A percentile compares a stretch with the other conserved stretches of the same genome.
Conservation (phyloP, 2,113 vertebrate species). For the Chrysochloris asiatica region DNA sequence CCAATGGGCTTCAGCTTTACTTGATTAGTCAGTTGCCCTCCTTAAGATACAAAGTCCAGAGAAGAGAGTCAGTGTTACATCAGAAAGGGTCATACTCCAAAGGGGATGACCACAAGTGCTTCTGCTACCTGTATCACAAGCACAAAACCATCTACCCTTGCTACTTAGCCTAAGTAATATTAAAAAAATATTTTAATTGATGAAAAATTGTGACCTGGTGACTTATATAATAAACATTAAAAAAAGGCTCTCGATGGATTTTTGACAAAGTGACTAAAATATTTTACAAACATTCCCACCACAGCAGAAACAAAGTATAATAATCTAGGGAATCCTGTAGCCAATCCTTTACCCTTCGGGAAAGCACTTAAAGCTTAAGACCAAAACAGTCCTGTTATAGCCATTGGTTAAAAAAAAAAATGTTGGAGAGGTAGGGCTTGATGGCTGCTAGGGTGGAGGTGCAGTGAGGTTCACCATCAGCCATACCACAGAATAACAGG, state of each 20-base stretch:
- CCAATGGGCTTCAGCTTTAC: not conserved
- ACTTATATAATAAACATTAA: too few species aligned
- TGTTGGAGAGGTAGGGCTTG: too few species aligned
- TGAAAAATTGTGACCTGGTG: too few species aligned
- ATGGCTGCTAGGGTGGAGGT: too few species aligned
- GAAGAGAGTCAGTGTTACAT: not conserved
- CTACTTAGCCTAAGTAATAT: too few species aligned
- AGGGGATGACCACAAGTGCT: conserved; percentile 12
- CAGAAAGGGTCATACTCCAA: conserved; percentile 20
- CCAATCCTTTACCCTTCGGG: not conserved
- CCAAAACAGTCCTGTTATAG: not conserved
- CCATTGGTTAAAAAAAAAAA: not conserved
- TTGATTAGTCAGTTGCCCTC: not conserved
- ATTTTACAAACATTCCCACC: not conserved
- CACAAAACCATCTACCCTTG: not conserved
- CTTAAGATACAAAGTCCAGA: not conserved
- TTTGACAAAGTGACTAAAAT: not conserved
- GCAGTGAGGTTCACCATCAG: too few species aligned
- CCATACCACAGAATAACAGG: too few species aligned
- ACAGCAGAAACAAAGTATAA: not conserved
- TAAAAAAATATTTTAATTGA: too few species aligned
- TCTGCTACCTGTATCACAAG: conserved; percentile 11
- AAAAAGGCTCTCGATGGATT: too few species aligned
- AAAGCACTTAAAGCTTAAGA: conserved; percentile 9
- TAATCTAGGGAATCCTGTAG: not conserved